Conservation (phyloP, 2,888 invertebrate species). For the Uloborus plumipes region DNA sequence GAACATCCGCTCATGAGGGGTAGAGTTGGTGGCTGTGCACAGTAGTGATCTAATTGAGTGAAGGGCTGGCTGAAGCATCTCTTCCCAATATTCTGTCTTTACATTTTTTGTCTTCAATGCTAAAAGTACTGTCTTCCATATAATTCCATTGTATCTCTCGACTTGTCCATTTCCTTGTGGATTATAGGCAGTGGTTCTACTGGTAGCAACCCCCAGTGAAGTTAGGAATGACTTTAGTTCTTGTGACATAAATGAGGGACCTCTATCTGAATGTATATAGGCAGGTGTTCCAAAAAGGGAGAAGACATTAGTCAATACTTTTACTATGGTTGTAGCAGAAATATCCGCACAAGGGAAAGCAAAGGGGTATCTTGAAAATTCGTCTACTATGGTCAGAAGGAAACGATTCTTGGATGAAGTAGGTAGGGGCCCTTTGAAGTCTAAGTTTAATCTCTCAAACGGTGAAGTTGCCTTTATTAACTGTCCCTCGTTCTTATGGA, state of each 20-base stretch:
- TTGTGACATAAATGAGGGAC: constrained; percentile 64
- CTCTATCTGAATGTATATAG: constrained; percentile 64
- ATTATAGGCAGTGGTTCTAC: constrained; percentile 62
- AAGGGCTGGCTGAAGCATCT: constrained; percentile 58
- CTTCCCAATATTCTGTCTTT: constrained; percentile 42
- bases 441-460: constrained; percentile 64
- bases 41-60: constrained; percentile 64
- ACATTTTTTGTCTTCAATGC: constrained; percentile 35
- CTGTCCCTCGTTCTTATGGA: constrained; percentile 1
- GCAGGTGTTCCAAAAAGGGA: constrained; percentile 61
- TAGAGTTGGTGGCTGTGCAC: constrained; percentile 46
- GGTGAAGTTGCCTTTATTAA: constrained; percentile 66
- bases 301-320: constrained; percentile 61
- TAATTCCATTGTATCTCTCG: constrained; percentile 49
- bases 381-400: constrained; percentile 65
- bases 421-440: constrained; percentile 41
- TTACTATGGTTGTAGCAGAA: constrained; percentile 29
- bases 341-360: constrained; percentile 64
- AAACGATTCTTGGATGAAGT: constrained; percentile 61
- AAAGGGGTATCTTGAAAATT: constrained; percentile 66
- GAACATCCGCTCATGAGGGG: constrained; percentile 52
- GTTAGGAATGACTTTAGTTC: constrained; percentile 63
- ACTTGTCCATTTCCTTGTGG: constrained; percentile 62
- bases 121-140: constrained; percentile 62
- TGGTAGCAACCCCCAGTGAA: constrained; percentile 52